A percentile compares a stretch with the other conserved stretches of the same genome.
Conservation (phyloP, 1,140 invertebrate species). For the Diprion similis region DNA sequence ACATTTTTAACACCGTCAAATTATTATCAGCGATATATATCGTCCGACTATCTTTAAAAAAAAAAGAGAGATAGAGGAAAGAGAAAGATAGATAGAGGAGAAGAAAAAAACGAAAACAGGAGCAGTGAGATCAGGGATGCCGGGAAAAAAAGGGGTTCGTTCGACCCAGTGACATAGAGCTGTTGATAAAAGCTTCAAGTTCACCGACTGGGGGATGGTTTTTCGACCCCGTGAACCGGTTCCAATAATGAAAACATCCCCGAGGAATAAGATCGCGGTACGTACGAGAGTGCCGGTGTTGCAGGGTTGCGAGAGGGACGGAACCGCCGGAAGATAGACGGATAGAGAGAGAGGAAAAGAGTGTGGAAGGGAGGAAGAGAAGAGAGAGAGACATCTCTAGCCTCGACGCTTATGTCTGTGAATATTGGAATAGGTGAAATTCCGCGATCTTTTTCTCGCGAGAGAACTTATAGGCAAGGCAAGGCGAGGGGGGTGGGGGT, state of each 20-base stretch:
- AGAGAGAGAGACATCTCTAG: too few species aligned
- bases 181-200: slow-evolving; percentile 1
- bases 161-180: slow-evolving; percentile 6
- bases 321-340: slow-evolving; percentile 9
- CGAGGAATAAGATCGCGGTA: background rate
- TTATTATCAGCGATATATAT: too few species aligned
- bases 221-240: slow-evolving; percentile 1
- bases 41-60: too few species aligned
- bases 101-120: background rate
- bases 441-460: slow-evolving; percentile 34
- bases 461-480: slow-evolving; percentile 21
- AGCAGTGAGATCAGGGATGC: background rate
- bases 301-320: slow-evolving; percentile 22
- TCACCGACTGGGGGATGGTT: slow-evolving; percentile 15
- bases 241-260: slow-evolving; percentile 7
- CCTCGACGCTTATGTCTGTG: slow-evolving; percentile 34
- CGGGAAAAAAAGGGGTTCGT: background rate
- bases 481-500: too few species aligned
- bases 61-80: too few species aligned
- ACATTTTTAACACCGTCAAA: too few species aligned
- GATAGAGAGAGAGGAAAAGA: background rate
- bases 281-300: too few species aligned
- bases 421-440: slow-evolving; percentile 55
- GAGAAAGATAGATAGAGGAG: background rate
- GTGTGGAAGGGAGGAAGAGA: too few species aligned